These are phyloP conservation scores for Pachyuromys duprasi DNA, from an alignment of 2,797 vertebrate species.

Conservation along the genomic window DNA sequence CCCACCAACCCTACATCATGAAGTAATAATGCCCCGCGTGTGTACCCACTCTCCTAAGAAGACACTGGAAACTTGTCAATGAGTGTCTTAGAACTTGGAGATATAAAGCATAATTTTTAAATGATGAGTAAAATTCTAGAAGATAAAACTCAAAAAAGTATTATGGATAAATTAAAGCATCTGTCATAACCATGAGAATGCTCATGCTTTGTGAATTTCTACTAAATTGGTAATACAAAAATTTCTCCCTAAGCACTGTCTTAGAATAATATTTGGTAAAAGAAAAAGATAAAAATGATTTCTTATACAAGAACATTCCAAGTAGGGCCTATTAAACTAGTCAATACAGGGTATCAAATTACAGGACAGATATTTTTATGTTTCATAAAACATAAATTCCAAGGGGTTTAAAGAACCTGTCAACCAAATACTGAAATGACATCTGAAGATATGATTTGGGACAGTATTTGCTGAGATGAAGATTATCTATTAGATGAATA, in stretches of 20 bases:
- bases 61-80: neutral
- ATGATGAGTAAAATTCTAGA: neutral
- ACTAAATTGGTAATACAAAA: neutral
- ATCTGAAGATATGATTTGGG: neutral
- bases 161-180: neutral
- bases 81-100: neutral
- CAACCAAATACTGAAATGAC: neutral
- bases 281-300: neutral
- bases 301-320: neutral
- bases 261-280: neutral
- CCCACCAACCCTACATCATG: too few relatives aligned
- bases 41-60: neutral
- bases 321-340: neutral
- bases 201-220: neutral
- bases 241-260: neutral
- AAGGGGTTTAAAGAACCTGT: neutral
- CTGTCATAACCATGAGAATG: neutral
- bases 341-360: neutral
- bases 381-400: neutral
- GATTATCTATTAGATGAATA: neutral
- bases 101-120: neutral
- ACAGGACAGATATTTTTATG: neutral
- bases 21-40: too few relatives aligned
- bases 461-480: neutral
- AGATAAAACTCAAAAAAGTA: neutral